Evolutionary conservation across 2,797 vertebrate genomes (phyloP).

Genomic region (Schizopygopsis malacanthus): DNA sequence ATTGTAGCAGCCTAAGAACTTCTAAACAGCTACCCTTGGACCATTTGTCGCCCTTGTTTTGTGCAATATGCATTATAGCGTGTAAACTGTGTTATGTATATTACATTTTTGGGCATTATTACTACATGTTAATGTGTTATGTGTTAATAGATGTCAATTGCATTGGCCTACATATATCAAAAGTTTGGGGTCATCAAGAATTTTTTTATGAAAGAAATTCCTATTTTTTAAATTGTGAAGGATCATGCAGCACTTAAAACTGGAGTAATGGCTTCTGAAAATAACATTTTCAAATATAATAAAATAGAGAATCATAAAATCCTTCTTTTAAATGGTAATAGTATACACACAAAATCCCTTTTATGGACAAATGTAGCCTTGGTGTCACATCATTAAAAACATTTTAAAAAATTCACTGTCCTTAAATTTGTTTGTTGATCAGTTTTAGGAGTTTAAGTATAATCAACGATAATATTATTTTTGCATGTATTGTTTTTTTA

Average conservation of each 20-base stretch:
- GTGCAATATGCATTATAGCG: not conserved
- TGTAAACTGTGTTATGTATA: not conserved
- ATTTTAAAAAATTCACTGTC: too few species aligned
- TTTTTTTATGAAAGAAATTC: not conserved
- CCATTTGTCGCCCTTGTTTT: not conserved
- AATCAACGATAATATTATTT: not conserved
- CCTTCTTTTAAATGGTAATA: not conserved
- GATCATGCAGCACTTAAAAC: not conserved
- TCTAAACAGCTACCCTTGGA: not conserved
- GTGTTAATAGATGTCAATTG: not conserved
- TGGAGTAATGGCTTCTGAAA: not conserved
- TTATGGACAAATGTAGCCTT: not conserved
- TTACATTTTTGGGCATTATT: not conserved
- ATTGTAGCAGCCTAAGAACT: not conserved
- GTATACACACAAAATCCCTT: not conserved
- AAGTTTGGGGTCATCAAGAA: not conserved
- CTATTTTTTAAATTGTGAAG: not conserved
- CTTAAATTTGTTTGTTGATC: too few species aligned
- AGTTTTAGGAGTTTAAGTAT: not conserved
- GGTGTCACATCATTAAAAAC: not conserved
- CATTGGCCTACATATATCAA: not conserved
- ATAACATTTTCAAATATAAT: not conserved
- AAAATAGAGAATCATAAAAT: not conserved
- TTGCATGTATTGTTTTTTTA: not conserved
- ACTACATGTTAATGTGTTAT: not conserved